Evolutionary conservation across 2,888 invertebrate genomes (phyloP).

Genomic region (Timema cristinae): DNA sequence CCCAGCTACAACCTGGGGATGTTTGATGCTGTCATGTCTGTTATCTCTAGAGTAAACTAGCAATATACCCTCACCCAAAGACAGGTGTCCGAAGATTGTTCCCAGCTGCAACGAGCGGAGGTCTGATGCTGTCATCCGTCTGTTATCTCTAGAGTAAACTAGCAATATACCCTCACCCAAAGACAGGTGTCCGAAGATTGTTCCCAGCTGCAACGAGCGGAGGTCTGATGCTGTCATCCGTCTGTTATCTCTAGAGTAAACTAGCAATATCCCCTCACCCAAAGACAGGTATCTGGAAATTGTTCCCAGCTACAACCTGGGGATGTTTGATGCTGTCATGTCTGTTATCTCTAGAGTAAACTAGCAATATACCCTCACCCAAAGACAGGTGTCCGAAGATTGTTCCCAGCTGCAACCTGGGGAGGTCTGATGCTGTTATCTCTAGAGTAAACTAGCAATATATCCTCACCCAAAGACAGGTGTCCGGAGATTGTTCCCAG

Average conservation of each 20-base stretch:
- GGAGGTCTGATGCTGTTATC: conserved; percentile 82
- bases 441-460: no score
- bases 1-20: no score
- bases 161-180: no score
- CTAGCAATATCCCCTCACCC: no score
- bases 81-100: conserved; percentile 93
- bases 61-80: conserved; percentile 81
- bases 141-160: no score
- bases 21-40: no score
- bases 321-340: conserved; percentile 82
- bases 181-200: conserved; percentile 89
- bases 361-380: no score
- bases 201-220: conserved; percentile 95
- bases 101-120: conserved; percentile 91
- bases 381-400: conserved; percentile 89
- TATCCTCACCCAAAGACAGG: conserved; percentile 87
- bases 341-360: no score
- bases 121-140: conserved; percentile 75
- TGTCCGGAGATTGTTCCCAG: conserved; percentile 92
- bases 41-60: no score
- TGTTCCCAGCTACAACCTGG: conserved; percentile 92
- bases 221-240: conserved; percentile 74
- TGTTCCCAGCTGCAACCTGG: conserved; percentile 92
- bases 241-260: no score
- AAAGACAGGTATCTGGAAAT: conserved; percentile 89